These are phyloP conservation scores for Tapirus terrestris DNA, from an alignment of 2,113 vertebrate genomes.

Conservation along the genomic window DNA sequence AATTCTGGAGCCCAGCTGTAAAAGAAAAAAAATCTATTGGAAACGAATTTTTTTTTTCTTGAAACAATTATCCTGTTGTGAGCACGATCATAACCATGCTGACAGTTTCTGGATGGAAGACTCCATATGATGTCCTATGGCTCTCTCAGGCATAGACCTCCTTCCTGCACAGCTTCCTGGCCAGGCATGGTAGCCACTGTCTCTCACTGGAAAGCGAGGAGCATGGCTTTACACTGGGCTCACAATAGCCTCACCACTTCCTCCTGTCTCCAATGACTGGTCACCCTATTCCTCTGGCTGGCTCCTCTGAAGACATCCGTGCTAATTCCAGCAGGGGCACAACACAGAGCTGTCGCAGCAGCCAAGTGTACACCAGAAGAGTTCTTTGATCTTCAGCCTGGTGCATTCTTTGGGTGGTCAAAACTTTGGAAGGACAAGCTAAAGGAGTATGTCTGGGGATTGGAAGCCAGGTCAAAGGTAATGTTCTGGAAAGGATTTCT, in stretches of 20 bases:
- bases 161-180: neutral
- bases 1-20: neutral
- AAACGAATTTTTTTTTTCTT: neutral
- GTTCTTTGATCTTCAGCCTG: constrained; percentile 77
- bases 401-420: constrained; percentile 74
- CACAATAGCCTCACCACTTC: neutral
- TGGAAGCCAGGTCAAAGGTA: constrained; percentile 67
- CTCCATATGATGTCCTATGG: neutral
- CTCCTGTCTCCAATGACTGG: neutral
- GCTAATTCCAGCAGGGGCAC: constrained; percentile 65
- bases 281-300: constrained; percentile 13
- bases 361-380: constrained; percentile 66
- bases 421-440: constrained; percentile 70
- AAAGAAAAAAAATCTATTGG: neutral
- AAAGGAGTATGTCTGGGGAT: constrained; percentile 31
- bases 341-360: neutral
- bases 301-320: constrained; percentile 45
- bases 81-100: neutral
- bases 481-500: constrained; percentile 52
- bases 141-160: neutral
- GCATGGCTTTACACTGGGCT: neutral
- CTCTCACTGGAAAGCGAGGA: neutral
- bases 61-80: neutral
- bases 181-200: neutral
- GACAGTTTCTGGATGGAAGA: neutral